A percentile compares a stretch with the other conserved stretches of the same genome.
Evolutionary conservation across 1,140 invertebrate genomes (phyloP).

Genomic region (Zelostemma sp.): DNA sequence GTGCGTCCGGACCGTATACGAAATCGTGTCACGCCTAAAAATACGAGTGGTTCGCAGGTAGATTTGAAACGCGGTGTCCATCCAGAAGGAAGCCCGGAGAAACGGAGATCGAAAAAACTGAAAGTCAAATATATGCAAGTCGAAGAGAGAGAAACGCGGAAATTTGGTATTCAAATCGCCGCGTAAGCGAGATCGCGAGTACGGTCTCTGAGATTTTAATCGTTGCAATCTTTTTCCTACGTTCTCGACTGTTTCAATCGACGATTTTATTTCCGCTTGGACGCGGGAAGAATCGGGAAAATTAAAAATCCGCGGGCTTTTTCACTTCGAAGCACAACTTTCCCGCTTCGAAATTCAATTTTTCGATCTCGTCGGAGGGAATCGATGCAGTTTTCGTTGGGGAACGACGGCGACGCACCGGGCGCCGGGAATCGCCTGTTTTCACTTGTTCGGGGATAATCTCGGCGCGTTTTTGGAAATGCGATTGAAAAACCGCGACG

Average conservation of each 20-base stretch:
- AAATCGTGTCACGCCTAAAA: conserved; percentile 65
- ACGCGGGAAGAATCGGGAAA: no score
- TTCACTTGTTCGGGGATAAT: conserved; percentile 13
- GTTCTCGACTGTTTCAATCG: no score
- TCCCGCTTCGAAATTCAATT: no score
- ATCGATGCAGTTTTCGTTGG: no score
- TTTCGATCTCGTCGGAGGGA: no score
- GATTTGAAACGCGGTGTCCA: conserved; percentile 35
- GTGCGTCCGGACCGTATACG: conserved; percentile 31
- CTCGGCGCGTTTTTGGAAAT: conserved; percentile 13
- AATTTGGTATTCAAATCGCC: conserved; percentile 67
- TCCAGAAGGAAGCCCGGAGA: conserved; percentile 29
- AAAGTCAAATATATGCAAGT: conserved; percentile 34
- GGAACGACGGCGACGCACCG: no score
- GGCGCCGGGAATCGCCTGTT: no score
- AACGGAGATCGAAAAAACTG: no score
- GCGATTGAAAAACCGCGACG: neutral
- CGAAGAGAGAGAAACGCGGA: conserved; percentile 21
- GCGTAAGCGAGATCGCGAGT: conserved; percentile 43
- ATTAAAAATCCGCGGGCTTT: no score
- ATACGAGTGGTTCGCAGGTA: conserved; percentile 54
- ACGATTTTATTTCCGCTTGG: no score
- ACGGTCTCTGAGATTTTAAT: conserved; percentile 50
- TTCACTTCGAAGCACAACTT: no score
- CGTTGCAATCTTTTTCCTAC: no score